Percentiles rank a stretch among this genome's conserved stretches.
Conservation (phyloP, 2,888 invertebrate genomes). For the Selenia dentaria region DNA sequence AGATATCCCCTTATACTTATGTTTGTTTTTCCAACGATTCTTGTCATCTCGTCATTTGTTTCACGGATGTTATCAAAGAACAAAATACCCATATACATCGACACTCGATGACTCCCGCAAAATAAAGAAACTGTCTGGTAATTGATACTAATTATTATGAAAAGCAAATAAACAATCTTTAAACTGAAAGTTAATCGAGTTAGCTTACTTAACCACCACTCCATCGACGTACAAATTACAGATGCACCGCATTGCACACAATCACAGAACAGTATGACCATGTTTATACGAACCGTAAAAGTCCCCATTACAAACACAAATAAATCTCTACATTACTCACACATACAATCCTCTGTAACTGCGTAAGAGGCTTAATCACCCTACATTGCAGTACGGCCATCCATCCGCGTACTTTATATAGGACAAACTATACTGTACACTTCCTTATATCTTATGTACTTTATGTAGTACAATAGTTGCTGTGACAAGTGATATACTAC, state of each 20-base stretch:
- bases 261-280: neutral
- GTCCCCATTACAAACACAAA: constrained; percentile 4
- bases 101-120: too few species aligned
- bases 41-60: too few species aligned
- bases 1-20: too few species aligned
- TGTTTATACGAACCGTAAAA: constrained; percentile 4
- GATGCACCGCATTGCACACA: neutral
- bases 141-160: too few species aligned
- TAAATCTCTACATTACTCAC: constrained; percentile 6
- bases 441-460: constrained; percentile 3
- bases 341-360: constrained; percentile 3
- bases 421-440: neutral
- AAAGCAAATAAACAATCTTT: too few species aligned
- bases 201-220: neutral
- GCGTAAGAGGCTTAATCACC: constrained; percentile 13
- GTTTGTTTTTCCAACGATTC: too few species aligned
- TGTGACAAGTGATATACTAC: constrained; percentile 40
- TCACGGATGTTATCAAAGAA: too few species aligned
- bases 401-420: neutral
- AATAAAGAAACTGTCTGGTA: too few species aligned
- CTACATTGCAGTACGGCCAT: neutral
- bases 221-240: neutral
- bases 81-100: too few species aligned
- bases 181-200: too few species aligned
- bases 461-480: constrained; percentile 9